These are phyloP conservation scores for Leptinotarsa lineolata DNA, from an alignment of 1,140 invertebrate genomes.

Conservation along the genomic window DNA sequence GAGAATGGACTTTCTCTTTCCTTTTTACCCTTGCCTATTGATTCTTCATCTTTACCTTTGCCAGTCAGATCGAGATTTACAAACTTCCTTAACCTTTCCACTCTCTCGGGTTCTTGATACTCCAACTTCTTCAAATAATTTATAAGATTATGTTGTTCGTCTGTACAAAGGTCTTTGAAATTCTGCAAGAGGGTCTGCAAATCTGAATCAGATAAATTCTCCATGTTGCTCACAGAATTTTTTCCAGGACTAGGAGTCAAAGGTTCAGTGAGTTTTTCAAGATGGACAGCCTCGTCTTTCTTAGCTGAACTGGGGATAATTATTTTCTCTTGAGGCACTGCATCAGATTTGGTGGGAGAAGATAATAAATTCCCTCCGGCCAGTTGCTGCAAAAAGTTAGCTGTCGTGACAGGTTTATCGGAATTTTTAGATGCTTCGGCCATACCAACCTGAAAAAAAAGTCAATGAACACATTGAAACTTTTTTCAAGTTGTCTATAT, in stretches of 20 bases:
- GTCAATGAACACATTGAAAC: background rate
- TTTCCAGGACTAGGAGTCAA: slow-evolving; percentile 35
- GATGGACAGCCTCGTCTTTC: slow-evolving; percentile 3
- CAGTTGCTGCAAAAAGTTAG: slow-evolving; percentile 59
- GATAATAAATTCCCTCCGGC: slow-evolving; percentile 32
- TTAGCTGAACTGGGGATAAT: slow-evolving; percentile 23
- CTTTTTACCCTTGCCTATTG: slow-evolving; percentile 40
- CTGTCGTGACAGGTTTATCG: slow-evolving; percentile 61
- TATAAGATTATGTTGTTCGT: slow-evolving; percentile 79
- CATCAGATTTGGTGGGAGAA: background rate
- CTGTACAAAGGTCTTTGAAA: slow-evolving; percentile 74
- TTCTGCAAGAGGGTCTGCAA: slow-evolving; percentile 76
- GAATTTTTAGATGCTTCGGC: slow-evolving; percentile 62
- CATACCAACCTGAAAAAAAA: slow-evolving; percentile 62
- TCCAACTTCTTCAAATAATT: slow-evolving; percentile 78
- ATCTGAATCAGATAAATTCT: slow-evolving; percentile 74
- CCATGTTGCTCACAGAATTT: slow-evolving; percentile 58
- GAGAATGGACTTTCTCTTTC: slow-evolving; percentile 57
- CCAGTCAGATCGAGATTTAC: slow-evolving; percentile 61
- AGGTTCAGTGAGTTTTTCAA: slow-evolving; percentile 35
- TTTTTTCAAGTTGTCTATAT: background rate
- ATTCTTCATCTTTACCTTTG: slow-evolving; percentile 26
- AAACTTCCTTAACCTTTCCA: slow-evolving; percentile 70
- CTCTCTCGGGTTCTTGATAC: slow-evolving; percentile 68
- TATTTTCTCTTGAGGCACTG: slow-evolving; percentile 32